Base-by-base conservation (phyloP, 2,888 invertebrate species). In the Lymantria dispar region DNA sequence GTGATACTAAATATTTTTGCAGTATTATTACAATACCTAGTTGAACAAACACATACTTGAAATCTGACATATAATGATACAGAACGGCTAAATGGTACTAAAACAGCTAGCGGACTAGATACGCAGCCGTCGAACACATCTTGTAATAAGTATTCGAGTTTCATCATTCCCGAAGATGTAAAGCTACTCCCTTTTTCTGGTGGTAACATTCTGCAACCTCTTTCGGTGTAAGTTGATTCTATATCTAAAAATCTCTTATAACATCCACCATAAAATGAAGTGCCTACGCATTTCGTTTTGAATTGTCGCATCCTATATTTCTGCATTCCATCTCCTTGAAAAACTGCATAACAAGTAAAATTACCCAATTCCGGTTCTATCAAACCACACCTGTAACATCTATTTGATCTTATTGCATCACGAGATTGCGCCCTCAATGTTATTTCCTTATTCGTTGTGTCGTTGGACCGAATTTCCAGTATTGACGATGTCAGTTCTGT, bases 31-130 rank as follows among this genome's bases (percentile, higher is more conserved):
- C 85, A 85, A 36, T 70, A 78, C 31, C 33, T 64, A 10, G 54
- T 54, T 1, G 52, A 50, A 45, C 85, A 85, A 10, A 85, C 80
- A 53, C 85, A 85, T 0, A 78, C 83, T 61, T 83, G 73, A 47
- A 78, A 84, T 7, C 74, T 69, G 0, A 72, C 73, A 46, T 62
- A 85, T 11, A 85, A 46, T 0, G 83, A 85, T 38, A 82, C 51
- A 13, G 70, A 54, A 36, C 65, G 68, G 48, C 70, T 75, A 14
- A 83, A 80, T 0, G 82, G 82, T 1, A 79, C 74, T 0, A 83
- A 61, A 2, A 70, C 58, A 0, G 84, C 81, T 7, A 58, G 42
- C 0, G 85, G 83, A 45, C 80, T 81, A 0, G 54, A 51, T 2
- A 66, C 51, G 50, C 85, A 85, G 0, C 78, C 83, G 11, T 73